phyloP scores from a whole-genome alignment of 2,113 vertebrate genomes.

The Etheostoma cragini region DNA sequence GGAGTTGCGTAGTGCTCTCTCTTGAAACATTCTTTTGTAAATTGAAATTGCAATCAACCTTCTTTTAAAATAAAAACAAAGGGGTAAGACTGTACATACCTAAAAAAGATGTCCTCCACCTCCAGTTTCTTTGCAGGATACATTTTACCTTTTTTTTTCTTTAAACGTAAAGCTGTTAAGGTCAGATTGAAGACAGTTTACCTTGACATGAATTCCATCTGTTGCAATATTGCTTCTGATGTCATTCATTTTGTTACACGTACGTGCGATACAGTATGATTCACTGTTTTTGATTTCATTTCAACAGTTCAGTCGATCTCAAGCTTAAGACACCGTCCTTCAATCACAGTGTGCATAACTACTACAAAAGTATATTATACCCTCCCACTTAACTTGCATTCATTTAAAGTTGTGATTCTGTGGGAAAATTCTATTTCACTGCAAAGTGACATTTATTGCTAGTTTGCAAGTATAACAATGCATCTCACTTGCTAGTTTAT shows the following conservation, averaged over 20 bases:
- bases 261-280: fast-evolving
- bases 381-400: not conserved
- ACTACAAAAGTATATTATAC: not conserved
- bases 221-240: not conserved
- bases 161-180: not conserved
- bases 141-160: constrained; percentile 2
- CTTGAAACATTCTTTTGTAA: not conserved
- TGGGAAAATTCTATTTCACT: not conserved
- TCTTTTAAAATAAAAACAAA: not conserved
- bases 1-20: not conserved
- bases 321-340: not conserved
- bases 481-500: not conserved
- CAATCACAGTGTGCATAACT: not conserved
- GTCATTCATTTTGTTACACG: constrained; percentile 2
- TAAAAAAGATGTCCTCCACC: not conserved
- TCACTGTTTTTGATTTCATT: not conserved
- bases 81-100: not conserved
- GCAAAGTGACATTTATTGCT: not conserved
- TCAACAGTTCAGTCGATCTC: not conserved
- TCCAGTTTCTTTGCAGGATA: constrained; percentile 6
- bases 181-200: constrained; percentile 11
- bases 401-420: not conserved
- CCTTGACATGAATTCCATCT: constrained; percentile 32
- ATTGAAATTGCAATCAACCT: not conserved
- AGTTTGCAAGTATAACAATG: not conserved